phyloP scores from a whole-genome alignment of 2,888 invertebrate species.

The Andrena hattorfiana region DNA sequence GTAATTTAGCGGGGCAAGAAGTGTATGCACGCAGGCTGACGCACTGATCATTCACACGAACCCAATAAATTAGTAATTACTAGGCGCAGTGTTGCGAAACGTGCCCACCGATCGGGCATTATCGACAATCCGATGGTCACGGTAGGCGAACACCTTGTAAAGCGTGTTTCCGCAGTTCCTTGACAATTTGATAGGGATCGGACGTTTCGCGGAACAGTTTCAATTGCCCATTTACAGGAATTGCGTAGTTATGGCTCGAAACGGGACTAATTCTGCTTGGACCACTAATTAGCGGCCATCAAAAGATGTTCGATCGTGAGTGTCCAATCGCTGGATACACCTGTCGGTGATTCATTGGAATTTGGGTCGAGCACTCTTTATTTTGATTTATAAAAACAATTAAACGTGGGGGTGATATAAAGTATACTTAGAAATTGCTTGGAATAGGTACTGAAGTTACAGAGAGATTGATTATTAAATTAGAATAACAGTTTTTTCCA shows the following conservation, averaged over 20 bases:
- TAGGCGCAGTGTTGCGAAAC: slow-evolving; percentile 58
- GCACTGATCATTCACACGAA: slow-evolving; percentile 71
- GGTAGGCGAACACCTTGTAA: slow-evolving; percentile 80
- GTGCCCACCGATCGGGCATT: slow-evolving; percentile 61
- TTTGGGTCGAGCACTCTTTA: background rate
- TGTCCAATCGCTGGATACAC: background rate
- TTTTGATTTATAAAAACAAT: background rate
- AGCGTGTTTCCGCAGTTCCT: slow-evolving; percentile 57
- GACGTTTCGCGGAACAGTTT: slow-evolving; percentile 6
- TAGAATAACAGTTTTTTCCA: no score
- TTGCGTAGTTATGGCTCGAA: background rate
- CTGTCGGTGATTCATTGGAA: background rate
- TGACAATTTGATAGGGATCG: slow-evolving; percentile 45
- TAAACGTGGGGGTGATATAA: background rate
- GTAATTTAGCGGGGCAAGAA: slow-evolving; percentile 21
- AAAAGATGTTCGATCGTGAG: background rate
- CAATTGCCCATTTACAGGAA: slow-evolving; percentile 38
- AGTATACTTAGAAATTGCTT: background rate
- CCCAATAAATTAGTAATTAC: slow-evolving; percentile 72
- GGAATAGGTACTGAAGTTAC: no score
- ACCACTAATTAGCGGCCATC: slow-evolving; percentile 4
- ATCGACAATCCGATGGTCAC: slow-evolving; percentile 63
- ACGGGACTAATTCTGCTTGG: background rate
- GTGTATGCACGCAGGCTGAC: slow-evolving; percentile 3
- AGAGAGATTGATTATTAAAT: background rate